A percentile compares a stretch with the other conserved stretches of the same genome.
Conservation (phyloP, 2,113 vertebrate species). For the Procavia capensis region DNA sequence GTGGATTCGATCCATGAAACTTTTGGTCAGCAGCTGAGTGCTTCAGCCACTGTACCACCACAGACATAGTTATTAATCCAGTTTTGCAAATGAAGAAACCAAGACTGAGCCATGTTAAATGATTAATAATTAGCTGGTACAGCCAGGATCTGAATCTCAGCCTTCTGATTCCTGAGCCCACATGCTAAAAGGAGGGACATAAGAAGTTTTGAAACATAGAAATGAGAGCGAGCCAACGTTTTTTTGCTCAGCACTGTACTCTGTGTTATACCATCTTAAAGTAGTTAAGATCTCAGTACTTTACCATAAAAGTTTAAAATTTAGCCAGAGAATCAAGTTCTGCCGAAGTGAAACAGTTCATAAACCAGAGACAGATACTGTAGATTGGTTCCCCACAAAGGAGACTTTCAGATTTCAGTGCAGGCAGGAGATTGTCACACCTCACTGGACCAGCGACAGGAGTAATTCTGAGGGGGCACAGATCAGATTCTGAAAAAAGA, state of each 20-base stretch:
- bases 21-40: too few relatives aligned
- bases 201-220: slow-evolving; percentile 25
- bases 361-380: neutral
- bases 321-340: neutral
- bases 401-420: neutral
- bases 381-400: neutral
- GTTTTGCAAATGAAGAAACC: slow-evolving; percentile 9
- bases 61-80: neutral
- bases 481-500: neutral
- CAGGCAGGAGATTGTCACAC: neutral
- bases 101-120: neutral
- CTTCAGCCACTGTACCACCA: too few relatives aligned
- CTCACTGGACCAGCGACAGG: neutral
- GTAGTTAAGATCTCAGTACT: neutral
- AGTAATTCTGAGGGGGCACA: neutral
- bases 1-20: too few relatives aligned
- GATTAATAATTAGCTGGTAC: neutral
- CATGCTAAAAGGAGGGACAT: neutral
- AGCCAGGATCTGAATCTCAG: neutral
- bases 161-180: neutral
- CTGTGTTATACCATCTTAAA: neutral
- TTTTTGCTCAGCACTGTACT: neutral
- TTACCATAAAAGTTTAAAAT: slow-evolving; percentile 47
- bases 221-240: neutral
- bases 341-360: neutral